These are phyloP conservation scores for Heliocidaris tuberculata DNA, from an alignment of 35 echinoderm and acorn worm species.

Conservation along the genomic window DNA sequence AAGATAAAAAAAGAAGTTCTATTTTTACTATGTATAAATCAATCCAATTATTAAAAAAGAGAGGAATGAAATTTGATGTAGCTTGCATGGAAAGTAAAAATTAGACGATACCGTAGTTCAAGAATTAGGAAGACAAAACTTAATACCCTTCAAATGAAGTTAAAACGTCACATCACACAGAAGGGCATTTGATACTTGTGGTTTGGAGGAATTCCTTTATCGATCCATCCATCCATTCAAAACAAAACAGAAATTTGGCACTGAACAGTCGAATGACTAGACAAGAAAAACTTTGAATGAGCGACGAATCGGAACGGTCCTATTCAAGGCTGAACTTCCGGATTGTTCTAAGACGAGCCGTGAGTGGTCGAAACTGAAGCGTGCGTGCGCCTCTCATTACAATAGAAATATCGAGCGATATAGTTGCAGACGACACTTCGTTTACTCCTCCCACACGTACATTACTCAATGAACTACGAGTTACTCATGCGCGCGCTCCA, in stretches of 20 bases:
- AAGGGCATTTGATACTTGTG: background rate
- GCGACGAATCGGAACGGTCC: constrained; percentile 19
- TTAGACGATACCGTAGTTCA: too few relatives aligned
- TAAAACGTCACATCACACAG: background rate
- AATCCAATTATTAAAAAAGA: too few relatives aligned
- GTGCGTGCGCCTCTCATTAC: constrained; percentile 20
- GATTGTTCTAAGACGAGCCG: background rate
- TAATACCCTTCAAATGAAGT: background rate
- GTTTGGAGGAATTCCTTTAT: background rate
- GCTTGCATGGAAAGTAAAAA: background rate
- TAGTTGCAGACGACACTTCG: constrained; percentile 6
- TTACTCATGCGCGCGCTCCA: constrained; percentile 21
- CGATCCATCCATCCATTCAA: background rate
- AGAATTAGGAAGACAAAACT: too few relatives aligned
- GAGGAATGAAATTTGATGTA: background rate
- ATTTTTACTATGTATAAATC: too few relatives aligned
- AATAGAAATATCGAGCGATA: constrained; percentile 7
- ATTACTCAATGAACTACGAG: background rate
- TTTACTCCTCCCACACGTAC: background rate
- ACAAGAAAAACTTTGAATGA: background rate
- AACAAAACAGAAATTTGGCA: background rate
- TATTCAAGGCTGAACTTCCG: constrained; percentile 38
- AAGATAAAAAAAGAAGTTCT: too few relatives aligned
- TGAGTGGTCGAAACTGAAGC: background rate
- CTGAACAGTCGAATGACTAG: background rate